Evolutionary conservation across 2,797 vertebrate species (phyloP).

Genomic region (Pipistrellus pygmaeus): DNA sequence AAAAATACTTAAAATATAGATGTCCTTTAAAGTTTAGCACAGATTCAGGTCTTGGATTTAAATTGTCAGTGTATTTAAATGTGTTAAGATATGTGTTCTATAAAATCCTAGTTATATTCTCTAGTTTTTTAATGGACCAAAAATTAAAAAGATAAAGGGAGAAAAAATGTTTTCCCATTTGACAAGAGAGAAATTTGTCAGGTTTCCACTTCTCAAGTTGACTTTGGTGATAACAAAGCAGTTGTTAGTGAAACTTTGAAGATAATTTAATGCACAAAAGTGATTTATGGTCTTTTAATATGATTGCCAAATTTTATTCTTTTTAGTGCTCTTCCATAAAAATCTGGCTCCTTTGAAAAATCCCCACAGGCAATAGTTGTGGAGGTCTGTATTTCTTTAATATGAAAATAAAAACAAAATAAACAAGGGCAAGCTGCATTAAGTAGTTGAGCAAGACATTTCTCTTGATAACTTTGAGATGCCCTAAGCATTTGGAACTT

Average conservation of each 20-base stretch:
- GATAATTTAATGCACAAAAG: slow-evolving; percentile 78
- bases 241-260: slow-evolving; percentile 86
- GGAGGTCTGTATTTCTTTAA: slow-evolving; percentile 44
- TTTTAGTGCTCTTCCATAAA: slow-evolving; percentile 76
- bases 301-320: slow-evolving; percentile 80
- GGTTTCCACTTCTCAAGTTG: slow-evolving; percentile 82
- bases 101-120: slow-evolving; percentile 35
- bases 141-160: slow-evolving; percentile 44
- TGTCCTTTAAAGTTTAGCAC: slow-evolving; percentile 34
- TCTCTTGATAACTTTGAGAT: not conserved
- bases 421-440: slow-evolving; percentile 44
- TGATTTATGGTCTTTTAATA: slow-evolving; percentile 80
- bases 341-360: slow-evolving; percentile 71
- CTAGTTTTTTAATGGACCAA: not conserved
- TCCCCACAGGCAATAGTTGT: slow-evolving; percentile 66
- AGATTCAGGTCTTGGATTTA: slow-evolving; percentile 1
- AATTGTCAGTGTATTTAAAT: slow-evolving; percentile 12
- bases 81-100: slow-evolving; percentile 48
- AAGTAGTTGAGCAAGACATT: slow-evolving; percentile 65
- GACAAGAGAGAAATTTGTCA: slow-evolving; percentile 82
- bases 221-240: slow-evolving; percentile 83
- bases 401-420: slow-evolving; percentile 49
- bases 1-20: slow-evolving; percentile 22
- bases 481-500: slow-evolving; percentile 54
- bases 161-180: slow-evolving; percentile 73